Conservation (phyloP, 2,888 invertebrate species). For the Thelaira solivaga region DNA sequence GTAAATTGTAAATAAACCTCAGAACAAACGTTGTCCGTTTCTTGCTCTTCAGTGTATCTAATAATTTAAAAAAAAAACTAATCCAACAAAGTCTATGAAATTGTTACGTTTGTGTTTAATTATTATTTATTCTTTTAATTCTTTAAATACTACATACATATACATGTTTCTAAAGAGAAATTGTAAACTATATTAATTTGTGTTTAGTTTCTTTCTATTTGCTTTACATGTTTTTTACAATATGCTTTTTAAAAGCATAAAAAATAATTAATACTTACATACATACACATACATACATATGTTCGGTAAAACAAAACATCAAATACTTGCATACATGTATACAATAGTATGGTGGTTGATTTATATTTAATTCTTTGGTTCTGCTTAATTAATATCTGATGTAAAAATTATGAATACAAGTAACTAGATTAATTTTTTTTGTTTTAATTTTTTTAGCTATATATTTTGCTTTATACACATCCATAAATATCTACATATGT, state of each 20-base stretch:
- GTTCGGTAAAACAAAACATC: slow-evolving; percentile 9
- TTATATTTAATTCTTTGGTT: neutral
- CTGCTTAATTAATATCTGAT: slow-evolving; percentile 13
- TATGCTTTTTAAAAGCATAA: slow-evolving; percentile 10
- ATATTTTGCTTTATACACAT: neutral
- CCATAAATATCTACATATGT: neutral
- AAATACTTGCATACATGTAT: neutral
- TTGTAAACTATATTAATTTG: neutral
- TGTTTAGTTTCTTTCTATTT: slow-evolving; percentile 20
- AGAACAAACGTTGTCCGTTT: neutral
- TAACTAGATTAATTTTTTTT: neutral
- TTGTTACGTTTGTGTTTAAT: slow-evolving; percentile 43
- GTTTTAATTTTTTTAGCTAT: neutral
- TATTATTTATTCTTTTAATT: slow-evolving; percentile 24
- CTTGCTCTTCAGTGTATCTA: slow-evolving; percentile 54
- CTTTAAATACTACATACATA: slow-evolving; percentile 35
- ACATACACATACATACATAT: too few relatives aligned
- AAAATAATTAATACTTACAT: neutral
- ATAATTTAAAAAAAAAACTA: slow-evolving; percentile 30
- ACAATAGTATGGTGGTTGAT: too few relatives aligned
- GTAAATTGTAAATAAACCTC: slow-evolving; percentile 66
- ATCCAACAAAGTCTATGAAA: slow-evolving; percentile 29
- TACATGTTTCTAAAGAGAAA: slow-evolving; percentile 27
- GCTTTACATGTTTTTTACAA: slow-evolving; percentile 12
- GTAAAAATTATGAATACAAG: neutral